A percentile compares a stretch with the other conserved stretches of the same genome.
phyloP scores from a whole-genome alignment of 2,113 vertebrate species.

The Rhinogobius similis region DNA sequence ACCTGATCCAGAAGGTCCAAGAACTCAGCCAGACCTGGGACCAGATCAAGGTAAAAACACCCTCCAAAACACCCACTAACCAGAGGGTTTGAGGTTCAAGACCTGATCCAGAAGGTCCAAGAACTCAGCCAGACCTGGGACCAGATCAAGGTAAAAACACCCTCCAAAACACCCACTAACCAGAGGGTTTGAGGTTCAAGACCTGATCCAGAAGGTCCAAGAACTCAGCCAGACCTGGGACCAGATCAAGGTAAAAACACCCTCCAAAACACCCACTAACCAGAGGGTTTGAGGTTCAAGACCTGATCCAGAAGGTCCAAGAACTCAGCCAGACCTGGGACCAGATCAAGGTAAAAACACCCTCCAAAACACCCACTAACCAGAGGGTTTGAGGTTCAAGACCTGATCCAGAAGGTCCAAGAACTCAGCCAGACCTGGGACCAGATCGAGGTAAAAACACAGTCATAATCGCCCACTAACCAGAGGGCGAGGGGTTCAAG shows the following conservation, averaged over 20 bases:
- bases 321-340: background rate
- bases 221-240: background rate
- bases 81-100: too few species aligned
- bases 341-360: background rate
- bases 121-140: background rate
- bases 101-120: too few species aligned
- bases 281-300: too few species aligned
- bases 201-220: background rate
- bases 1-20: conserved; percentile 88
- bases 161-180: background rate
- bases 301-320: too few species aligned
- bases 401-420: background rate
- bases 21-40: conserved; percentile 92
- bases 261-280: too few species aligned
- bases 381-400: too few species aligned
- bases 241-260: background rate
- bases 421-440: background rate
- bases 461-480: too few species aligned
- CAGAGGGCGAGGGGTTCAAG: too few species aligned
- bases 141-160: background rate
- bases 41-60: conserved; percentile 89
- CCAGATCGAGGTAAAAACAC: background rate
- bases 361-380: background rate
- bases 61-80: background rate
- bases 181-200: too few species aligned